Evolutionary conservation across 2,888 invertebrate species (phyloP).

Genomic region (Lithophane semibrunnea): DNA sequence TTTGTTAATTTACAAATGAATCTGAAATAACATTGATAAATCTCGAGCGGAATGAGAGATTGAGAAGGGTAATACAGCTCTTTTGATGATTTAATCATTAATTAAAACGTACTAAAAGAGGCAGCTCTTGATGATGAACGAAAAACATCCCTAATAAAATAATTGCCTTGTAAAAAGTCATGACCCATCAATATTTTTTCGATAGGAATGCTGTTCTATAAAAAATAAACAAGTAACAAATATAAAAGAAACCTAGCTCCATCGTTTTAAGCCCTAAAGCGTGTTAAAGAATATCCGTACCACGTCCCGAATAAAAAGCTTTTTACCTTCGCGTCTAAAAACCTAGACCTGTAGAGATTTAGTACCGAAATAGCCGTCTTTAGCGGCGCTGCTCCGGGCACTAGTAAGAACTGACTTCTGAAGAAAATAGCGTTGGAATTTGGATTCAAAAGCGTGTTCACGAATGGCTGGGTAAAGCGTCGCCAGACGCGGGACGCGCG

Average conservation of each 20-base stretch:
- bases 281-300: constrained; percentile 16
- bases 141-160: not conserved
- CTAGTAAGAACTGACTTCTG: constrained; percentile 42
- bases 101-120: not conserved
- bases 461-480: constrained; percentile 20
- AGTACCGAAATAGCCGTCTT: constrained; percentile 59
- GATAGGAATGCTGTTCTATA: not conserved
- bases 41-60: constrained; percentile 5
- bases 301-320: constrained; percentile 12
- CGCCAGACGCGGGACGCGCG: not conserved
- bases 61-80: not conserved
- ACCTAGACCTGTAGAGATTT: constrained; percentile 41
- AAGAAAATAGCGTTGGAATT: constrained; percentile 38
- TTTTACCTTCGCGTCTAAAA: constrained; percentile 35
- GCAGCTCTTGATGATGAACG: not conserved
- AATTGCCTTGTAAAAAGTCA: not conserved
- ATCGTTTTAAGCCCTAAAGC: constrained; percentile 8
- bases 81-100: not conserved
- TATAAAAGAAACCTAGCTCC: constrained; percentile 2
- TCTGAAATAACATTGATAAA: constrained; percentile 49
- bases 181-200: not conserved
- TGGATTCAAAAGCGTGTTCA: constrained; percentile 53
- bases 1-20: constrained; percentile 57
- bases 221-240: not conserved
- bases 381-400: constrained; percentile 50